Percentiles rank a stretch among this genome's conserved stretches.
Conservation (phyloP, 2,888 invertebrate species). For the Tipula unca region DNA sequence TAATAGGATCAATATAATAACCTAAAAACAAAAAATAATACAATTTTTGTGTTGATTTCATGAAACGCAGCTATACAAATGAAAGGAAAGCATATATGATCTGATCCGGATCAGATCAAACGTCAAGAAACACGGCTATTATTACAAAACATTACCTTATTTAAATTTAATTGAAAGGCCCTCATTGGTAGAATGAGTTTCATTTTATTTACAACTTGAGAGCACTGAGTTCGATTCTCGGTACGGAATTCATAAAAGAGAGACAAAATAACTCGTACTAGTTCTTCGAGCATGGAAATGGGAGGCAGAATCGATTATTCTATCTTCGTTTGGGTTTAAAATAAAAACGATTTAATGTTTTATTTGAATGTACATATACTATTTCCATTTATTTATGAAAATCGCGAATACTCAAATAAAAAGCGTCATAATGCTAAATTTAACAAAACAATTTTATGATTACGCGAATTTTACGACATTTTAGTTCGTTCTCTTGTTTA, state of each 20-base stretch:
- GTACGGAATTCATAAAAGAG: background rate
- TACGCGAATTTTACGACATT: constrained; percentile 14
- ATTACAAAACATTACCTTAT: too few species aligned
- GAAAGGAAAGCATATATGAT: too few species aligned
- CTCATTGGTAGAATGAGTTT: too few species aligned
- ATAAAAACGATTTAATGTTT: background rate
- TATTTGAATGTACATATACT: background rate
- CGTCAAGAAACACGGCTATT: too few species aligned
- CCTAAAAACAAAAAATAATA: too few species aligned
- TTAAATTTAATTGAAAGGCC: too few species aligned
- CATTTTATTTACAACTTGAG: too few species aligned
- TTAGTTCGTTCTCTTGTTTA: background rate
- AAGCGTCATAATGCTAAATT: constrained; percentile 8
- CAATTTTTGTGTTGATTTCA: too few species aligned
- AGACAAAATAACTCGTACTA: background rate
- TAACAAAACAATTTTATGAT: background rate
- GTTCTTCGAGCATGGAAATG: background rate
- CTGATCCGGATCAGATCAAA: too few species aligned
- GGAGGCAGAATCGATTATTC: background rate
- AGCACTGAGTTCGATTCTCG: too few species aligned
- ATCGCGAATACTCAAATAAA: background rate
- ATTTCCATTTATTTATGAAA: background rate
- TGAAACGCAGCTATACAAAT: too few species aligned
- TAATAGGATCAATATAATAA: too few species aligned
- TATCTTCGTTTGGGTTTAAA: background rate